Conservation (phyloP, 1,140 invertebrate genomes). For the Oppia nitens region DNA sequence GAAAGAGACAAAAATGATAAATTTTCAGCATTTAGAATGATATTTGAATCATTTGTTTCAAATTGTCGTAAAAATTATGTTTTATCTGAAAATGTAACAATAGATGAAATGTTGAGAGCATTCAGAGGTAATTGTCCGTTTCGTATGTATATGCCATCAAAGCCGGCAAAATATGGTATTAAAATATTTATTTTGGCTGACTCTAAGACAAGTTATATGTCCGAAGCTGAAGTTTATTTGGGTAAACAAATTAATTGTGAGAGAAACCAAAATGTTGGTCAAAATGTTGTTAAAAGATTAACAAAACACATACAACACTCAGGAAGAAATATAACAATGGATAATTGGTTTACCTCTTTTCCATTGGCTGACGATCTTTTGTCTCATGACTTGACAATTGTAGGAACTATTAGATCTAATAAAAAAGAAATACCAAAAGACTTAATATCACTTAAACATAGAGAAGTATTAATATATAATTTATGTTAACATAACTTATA, state of each 20-base stretch:
- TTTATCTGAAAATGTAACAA: conserved; percentile 14
- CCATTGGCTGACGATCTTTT: conserved; percentile 15
- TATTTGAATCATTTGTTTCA: conserved; percentile 17
- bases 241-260: conserved; percentile 14
- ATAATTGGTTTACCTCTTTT: conserved; percentile 18
- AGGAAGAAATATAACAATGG: conserved; percentile 15
- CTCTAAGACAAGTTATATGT: conserved; percentile 16
- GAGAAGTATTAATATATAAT: conserved; percentile 7
- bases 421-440: conserved; percentile 19
- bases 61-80: conserved; percentile 16
- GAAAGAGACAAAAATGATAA: neutral
- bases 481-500: conserved; percentile 15
- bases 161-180: conserved; percentile 22
- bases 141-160: conserved; percentile 19
- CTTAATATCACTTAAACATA: conserved; percentile 5
- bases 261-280: neutral
- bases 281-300: conserved; percentile 12
- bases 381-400: conserved; percentile 16
- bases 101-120: conserved; percentile 21
- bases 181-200: conserved; percentile 20
- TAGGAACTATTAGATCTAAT: conserved; percentile 18
- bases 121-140: conserved; percentile 20
- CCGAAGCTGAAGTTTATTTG: conserved; percentile 19
- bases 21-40: conserved; percentile 14
- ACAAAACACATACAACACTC: conserved; percentile 11